Conservation (phyloP, 2,888 invertebrate species). For the Ectemnius lituratus region DNA sequence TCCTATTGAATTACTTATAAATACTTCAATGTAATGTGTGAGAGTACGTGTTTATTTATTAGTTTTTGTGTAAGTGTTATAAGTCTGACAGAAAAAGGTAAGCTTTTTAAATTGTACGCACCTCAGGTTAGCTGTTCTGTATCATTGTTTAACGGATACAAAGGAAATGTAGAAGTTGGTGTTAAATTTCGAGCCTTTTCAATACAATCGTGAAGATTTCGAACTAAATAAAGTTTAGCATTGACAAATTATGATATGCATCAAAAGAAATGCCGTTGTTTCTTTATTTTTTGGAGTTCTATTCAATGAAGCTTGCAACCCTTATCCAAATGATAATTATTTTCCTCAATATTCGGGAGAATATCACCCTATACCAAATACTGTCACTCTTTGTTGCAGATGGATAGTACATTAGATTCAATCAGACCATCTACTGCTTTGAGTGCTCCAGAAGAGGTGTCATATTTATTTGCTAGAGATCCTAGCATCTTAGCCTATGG, state of each 20-base stretch:
- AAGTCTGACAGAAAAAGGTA: too few relatives aligned
- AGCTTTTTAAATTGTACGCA: too few relatives aligned
- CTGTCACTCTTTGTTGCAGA: slow-evolving; percentile 43
- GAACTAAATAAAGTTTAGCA: too few relatives aligned
- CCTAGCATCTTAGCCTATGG: slow-evolving; percentile 72
- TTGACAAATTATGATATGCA: too few relatives aligned
- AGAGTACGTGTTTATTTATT: too few relatives aligned
- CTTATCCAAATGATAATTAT: neutral
- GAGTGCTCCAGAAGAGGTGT: slow-evolving; percentile 57
- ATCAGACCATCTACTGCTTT: slow-evolving; percentile 49
- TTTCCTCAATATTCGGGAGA: neutral
- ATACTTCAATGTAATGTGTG: too few relatives aligned
- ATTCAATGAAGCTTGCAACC: too few relatives aligned
- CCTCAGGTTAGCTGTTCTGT: too few relatives aligned
- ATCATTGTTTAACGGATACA: neutral
- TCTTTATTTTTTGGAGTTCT: too few relatives aligned
- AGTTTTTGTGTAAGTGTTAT: too few relatives aligned
- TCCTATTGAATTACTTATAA: slow-evolving; percentile 14
- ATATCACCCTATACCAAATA: slow-evolving; percentile 10
- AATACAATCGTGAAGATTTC: neutral
- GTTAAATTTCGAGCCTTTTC: neutral
- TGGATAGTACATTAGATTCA: slow-evolving; percentile 64
- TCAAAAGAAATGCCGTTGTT: too few relatives aligned
- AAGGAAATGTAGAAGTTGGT: neutral
- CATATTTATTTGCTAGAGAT: slow-evolving; percentile 72